These are phyloP conservation scores for Odontamblyopus rebecca DNA, from an alignment of 2,797 vertebrate species.

Conservation along the genomic window DNA sequence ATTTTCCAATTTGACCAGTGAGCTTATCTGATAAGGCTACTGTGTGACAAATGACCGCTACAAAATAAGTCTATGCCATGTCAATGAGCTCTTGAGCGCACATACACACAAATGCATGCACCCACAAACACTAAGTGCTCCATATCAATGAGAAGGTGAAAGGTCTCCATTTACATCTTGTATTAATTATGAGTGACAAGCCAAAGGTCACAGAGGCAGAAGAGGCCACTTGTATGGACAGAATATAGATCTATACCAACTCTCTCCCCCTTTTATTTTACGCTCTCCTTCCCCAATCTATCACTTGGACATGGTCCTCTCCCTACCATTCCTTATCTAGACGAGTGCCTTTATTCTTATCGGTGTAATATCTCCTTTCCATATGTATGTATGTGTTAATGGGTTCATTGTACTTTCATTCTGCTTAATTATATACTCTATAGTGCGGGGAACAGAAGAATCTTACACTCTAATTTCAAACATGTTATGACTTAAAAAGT, in stretches of 20 bases:
- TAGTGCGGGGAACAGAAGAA: not conserved
- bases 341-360: constrained; percentile 13
- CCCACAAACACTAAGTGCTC: constrained; percentile 66
- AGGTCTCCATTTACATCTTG: constrained; percentile 85
- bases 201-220: constrained; percentile 79
- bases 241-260: constrained; percentile 75
- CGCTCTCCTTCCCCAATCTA: constrained; percentile 50
- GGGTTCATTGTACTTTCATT: not conserved
- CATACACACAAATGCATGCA: constrained; percentile 42
- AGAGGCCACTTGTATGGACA: constrained; percentile 71
- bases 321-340: constrained; percentile 29
- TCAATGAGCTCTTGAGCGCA: constrained; percentile 63
- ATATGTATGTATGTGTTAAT: constrained; percentile 6
- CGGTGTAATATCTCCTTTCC: constrained; percentile 14
- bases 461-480: not conserved
- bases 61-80: constrained; percentile 71
- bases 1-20: constrained; percentile 35
- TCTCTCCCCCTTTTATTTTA: constrained; percentile 35
- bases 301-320: constrained; percentile 48
- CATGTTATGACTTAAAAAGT: not conserved
- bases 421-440: not conserved
- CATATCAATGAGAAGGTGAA: constrained; percentile 83
- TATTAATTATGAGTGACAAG: constrained; percentile 84
- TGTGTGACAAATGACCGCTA: constrained; percentile 70
- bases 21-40: constrained; percentile 38